These are phyloP conservation scores for Halichoeres trimaculatus DNA, from an alignment of 2,113 vertebrate genomes.

Conservation along the genomic window DNA sequence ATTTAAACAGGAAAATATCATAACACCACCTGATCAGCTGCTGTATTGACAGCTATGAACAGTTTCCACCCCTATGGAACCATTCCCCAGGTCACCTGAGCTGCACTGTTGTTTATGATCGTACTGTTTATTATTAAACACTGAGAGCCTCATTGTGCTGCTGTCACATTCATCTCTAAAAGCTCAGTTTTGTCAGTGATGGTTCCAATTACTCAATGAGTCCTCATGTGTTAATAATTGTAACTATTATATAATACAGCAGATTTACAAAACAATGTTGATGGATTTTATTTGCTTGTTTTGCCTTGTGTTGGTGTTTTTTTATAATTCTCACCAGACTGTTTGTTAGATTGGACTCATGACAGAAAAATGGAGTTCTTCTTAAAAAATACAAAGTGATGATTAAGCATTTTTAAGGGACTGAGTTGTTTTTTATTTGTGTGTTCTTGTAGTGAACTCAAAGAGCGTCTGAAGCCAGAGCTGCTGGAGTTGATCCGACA, in stretches of 20 bases:
- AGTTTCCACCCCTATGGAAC: constrained; percentile 37
- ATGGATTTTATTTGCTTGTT: no score
- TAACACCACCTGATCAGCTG: background rate
- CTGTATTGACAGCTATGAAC: background rate
- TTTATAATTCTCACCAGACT: no score
- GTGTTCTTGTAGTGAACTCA: constrained; percentile 86
- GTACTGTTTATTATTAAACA: constrained; percentile 44
- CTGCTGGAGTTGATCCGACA: constrained; percentile 92
- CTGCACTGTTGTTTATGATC: background rate
- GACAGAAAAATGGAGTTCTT: no score
- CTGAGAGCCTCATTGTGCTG: background rate
- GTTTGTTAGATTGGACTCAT: no score
- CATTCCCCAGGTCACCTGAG: constrained; percentile 5
- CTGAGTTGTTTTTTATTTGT: background rate
- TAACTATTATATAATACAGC: no score
- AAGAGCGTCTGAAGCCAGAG: constrained; percentile 94
- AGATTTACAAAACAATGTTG: no score
- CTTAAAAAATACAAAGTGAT: no score
- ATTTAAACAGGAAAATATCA: no score
- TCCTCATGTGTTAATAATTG: no score
- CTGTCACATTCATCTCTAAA: background rate
- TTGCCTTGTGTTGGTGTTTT: no score
- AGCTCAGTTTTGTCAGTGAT: background rate
- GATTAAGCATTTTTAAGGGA: no score
- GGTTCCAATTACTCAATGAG: no score